A percentile compares a stretch with the other conserved stretches of the same genome.
Conservation (phyloP, 2,113 vertebrate species). For the Dendropsophus ebraccatus region DNA sequence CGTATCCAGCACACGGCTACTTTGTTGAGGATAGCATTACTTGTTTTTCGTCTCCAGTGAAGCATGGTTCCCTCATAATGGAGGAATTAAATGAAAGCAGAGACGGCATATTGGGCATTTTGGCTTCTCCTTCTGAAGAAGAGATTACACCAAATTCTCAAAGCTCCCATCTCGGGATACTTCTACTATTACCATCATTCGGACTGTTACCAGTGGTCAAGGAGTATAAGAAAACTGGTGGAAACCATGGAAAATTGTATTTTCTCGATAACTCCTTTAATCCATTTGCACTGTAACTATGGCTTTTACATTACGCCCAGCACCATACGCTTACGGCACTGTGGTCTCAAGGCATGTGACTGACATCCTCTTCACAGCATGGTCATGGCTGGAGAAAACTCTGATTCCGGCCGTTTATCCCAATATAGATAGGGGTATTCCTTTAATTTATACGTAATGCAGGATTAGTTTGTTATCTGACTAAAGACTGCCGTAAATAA, state of each 20-base stretch:
- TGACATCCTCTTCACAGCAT: no score
- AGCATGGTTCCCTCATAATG: conserved; percentile 31
- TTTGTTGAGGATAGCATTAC: conserved; percentile 7
- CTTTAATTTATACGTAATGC: background rate
- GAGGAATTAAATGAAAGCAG: conserved; percentile 13
- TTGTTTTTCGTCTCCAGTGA: conserved; percentile 2
- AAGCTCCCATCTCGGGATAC: background rate
- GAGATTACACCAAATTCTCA: background rate
- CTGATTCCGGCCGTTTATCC: no score
- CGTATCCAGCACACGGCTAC: conserved; percentile 11
- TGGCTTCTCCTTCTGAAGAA: background rate
- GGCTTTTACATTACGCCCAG: no score
- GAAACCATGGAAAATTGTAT: background rate
- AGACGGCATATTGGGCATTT: conserved; percentile 1
- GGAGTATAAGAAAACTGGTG: background rate
- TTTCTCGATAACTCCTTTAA: background rate
- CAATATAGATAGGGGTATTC: background rate
- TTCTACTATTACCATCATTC: background rate
- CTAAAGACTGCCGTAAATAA: background rate
- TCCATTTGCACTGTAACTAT: no score
- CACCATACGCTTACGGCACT: no score
- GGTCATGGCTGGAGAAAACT: no score
- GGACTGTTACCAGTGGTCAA: background rate
- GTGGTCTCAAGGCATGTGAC: no score
- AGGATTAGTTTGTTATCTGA: background rate